Evolutionary conservation across 37 sponge, comb jelly and placozoan genomes (phyloP), one percentile per base, ranked within the genome.

Genomic region (Halisarca cf. caerulea): DNA sequence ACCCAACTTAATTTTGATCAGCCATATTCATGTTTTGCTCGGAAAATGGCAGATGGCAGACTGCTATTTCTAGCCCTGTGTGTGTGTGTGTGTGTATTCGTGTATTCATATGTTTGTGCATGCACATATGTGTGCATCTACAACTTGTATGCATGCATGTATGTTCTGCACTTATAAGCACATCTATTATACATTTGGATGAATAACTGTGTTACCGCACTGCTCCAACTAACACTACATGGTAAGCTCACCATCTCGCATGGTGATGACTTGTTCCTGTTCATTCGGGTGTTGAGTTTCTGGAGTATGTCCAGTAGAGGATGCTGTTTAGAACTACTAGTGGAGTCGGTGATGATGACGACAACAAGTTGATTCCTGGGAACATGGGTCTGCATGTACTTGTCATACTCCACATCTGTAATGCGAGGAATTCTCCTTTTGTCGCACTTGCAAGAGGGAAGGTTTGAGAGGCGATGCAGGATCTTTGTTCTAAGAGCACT

Each of bases 391-490:
- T 53, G 54, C 11, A 97, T 84, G 53, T 94, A 88, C 4, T 40
- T 58, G 61, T 97, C 98, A 84, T 81, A 95, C 90, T 97, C 98
- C 39, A 92, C 57, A 39, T 97, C 98, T 58, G 78, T 82, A 44
- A 97, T 83, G 40, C 41, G 66, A 9, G 95, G 91, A 25, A 88
- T 47, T 33, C 47, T 60, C 0, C 92, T 86, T 85, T 87, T 91
- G 86, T 95, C 90, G 74, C 95, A 95, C 86, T 83, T 88, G 87
- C 89, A 92, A 35, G 79, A 79, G 40, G 91, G 86, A 44, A 78
- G 68, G 2, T 37, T 37, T 9, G 66, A 68, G n/a, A 87, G 57
- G 9, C 78, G 36, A 40, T 83, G 85, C 41, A 66, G n/a, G 8
- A 83, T 30, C 82, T 78, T 86, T 1, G 54, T 58, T 70, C 84